Base-by-base conservation (phyloP, 2,113 vertebrate genomes). In the Calidris pygmaea region DNA sequence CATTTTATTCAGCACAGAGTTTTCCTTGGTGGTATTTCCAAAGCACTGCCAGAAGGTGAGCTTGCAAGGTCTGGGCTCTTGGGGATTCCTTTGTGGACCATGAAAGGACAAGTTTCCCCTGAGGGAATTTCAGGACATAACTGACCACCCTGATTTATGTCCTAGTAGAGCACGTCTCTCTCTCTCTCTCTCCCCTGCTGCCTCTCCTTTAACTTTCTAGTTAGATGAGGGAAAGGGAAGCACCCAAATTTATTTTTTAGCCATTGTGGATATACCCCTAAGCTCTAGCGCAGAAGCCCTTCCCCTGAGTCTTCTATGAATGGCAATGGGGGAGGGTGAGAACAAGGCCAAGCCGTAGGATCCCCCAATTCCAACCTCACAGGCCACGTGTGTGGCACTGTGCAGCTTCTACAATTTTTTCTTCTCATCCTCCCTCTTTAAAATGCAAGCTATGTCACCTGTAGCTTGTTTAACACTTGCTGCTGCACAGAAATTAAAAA, bases 401-500 rank as follows among this genome's bases (percentile, higher is more conserved):
- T 82, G 87, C 27, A 79, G 34, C 56, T 93, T 52, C 70, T 73
- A 53, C 53, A 60, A 3, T 20, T 48, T 82, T 93, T 66, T 21
- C n/a, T 60, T 58, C 34, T 20, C 56, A 43, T 75, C 12, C 39
- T 65, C 7, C n/a, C 52, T 68, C 43, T 91, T 91, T 39, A 75
- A 89, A 96, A 87, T 85, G 65, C 81, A 76, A 62, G 45, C 48
- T 85, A 75, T 35, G 29, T 78, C 77, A 82, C 15, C 2, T 52
- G 74, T 30, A 75, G 21, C 68, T 95, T 94, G 41, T 94, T 96
- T 81, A 72, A 81, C n/a, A n/a, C 67, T 93, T 81, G 52, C 70
- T 91, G 73, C 55, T 82, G 65, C 75, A 75, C 60, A 89, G 70
- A 96, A 92, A 91, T 89, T 72, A 71, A 72, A 91, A 95, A 67